Evolutionary conservation across 2,888 invertebrate species (phyloP).

Genomic region (Temnothorax rugatulus): DNA sequence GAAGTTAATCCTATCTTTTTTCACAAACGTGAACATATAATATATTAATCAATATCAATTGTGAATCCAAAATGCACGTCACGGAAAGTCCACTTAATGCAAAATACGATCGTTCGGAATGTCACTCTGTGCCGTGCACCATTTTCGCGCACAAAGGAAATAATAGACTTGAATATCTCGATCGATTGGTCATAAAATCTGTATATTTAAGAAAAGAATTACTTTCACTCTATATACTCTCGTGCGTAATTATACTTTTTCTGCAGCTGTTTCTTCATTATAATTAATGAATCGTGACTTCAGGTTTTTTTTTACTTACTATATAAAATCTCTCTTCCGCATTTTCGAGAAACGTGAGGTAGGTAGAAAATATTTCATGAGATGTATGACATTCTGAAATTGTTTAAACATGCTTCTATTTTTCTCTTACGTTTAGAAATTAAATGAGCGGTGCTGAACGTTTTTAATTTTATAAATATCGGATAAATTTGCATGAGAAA

Average conservation of each 20-base stretch:
- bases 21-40: background rate
- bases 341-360: background rate
- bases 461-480: background rate
- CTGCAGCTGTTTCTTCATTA: background rate
- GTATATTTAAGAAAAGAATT: background rate
- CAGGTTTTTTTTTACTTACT: background rate
- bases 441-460: background rate
- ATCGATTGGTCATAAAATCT: slow-evolving; percentile 66
- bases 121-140: slow-evolving; percentile 75
- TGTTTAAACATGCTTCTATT: background rate
- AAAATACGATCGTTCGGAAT: slow-evolving; percentile 49
- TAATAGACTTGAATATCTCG: slow-evolving; percentile 43
- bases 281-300: background rate
- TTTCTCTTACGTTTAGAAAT: background rate
- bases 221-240: background rate
- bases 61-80: slow-evolving; percentile 12
- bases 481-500: background rate
- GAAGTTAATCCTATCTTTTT: background rate
- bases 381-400: background rate
- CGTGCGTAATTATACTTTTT: background rate
- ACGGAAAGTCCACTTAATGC: slow-evolving; percentile 41
- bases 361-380: background rate
- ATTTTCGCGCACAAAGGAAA: slow-evolving; percentile 56
- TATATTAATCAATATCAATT: slow-evolving; percentile 32
- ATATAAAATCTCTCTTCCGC: background rate